phyloP scores from a whole-genome alignment of 2,113 vertebrate genomes.

The Vicugna pacos region DNA sequence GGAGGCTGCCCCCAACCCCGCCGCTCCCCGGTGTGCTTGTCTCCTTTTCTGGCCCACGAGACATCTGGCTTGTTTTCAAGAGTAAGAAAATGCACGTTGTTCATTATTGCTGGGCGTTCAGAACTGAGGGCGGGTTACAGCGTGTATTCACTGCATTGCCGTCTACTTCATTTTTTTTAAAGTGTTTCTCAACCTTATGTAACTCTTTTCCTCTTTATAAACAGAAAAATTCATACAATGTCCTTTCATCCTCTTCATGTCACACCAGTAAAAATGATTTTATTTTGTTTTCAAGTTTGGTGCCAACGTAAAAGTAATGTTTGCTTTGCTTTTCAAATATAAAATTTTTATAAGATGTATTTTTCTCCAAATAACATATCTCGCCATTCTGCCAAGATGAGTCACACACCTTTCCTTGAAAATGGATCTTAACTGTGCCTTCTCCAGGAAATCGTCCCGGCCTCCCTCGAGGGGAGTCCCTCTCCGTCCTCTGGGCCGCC shows the following conservation, averaged over 20 bases:
- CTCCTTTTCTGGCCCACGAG: not conserved
- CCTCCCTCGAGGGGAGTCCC: not conserved
- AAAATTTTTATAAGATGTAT: not conserved
- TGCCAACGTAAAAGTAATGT: not conserved
- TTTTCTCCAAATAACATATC: slow-evolving; percentile 31
- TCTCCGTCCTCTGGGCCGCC: not conserved
- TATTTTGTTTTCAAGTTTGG: not conserved
- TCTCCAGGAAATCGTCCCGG: not conserved
- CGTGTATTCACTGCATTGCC: not conserved
- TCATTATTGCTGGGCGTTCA: not conserved
- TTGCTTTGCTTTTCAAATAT: slow-evolving; percentile 24
- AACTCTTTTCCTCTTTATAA: not conserved
- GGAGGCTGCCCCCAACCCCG: not conserved
- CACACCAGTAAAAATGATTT: not conserved
- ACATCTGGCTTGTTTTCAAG: not conserved
- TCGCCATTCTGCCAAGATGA: not conserved
- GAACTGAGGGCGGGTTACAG: not conserved
- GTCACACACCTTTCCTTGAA: not conserved
- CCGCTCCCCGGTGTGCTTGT: not conserved
- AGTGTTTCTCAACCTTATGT: not conserved
- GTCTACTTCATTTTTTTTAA: not conserved
- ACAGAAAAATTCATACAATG: not conserved
- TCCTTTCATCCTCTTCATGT: not conserved
- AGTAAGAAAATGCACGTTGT: not conserved
- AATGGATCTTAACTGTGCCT: not conserved